Evolutionary conservation across 2,888 invertebrate genomes (phyloP).

Genomic region (Malachius bipustulatus): DNA sequence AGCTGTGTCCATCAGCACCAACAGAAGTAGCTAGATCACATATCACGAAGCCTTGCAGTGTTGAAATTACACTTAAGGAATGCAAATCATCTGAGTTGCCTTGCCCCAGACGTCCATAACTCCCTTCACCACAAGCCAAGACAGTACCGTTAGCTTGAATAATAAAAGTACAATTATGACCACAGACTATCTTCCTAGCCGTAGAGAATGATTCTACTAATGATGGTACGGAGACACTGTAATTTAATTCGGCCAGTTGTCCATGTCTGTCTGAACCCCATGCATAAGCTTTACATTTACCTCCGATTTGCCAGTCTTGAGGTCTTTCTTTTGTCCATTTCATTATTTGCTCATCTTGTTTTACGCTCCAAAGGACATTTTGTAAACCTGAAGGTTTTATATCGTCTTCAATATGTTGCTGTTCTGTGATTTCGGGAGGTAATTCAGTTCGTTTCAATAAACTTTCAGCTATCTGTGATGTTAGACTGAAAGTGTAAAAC

Average conservation of each 20-base stretch:
- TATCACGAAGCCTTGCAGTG: constrained; percentile 52
- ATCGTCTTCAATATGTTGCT: constrained; percentile 23
- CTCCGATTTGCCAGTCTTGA: constrained; percentile 53
- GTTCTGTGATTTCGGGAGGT: constrained; percentile 33
- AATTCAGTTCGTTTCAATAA: constrained; percentile 40
- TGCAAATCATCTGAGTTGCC: constrained; percentile 52
- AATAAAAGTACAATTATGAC: constrained; percentile 54
- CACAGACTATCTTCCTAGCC: constrained; percentile 48
- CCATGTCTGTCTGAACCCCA: constrained; percentile 55
- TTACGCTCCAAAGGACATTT: constrained; percentile 43
- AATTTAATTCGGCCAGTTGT: constrained; percentile 43
- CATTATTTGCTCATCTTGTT: constrained; percentile 49
- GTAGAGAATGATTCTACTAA: constrained; percentile 39
- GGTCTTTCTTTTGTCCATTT: constrained; percentile 47
- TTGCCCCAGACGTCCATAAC: constrained; percentile 50
- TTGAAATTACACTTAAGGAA: constrained; percentile 44
- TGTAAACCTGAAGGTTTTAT: constrained; percentile 29
- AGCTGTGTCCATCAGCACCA: constrained; percentile 52
- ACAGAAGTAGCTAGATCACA: constrained; percentile 49
- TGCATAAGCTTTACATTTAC: constrained; percentile 46
- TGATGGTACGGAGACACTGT: constrained; percentile 35
- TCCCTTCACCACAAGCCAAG: constrained; percentile 52
- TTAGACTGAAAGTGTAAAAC: constrained; percentile 44
- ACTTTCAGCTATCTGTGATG: constrained; percentile 43
- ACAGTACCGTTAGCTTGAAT: constrained; percentile 47